Conservation (phyloP, 2,888 invertebrate genomes). For the Hedya salicella region DNA sequence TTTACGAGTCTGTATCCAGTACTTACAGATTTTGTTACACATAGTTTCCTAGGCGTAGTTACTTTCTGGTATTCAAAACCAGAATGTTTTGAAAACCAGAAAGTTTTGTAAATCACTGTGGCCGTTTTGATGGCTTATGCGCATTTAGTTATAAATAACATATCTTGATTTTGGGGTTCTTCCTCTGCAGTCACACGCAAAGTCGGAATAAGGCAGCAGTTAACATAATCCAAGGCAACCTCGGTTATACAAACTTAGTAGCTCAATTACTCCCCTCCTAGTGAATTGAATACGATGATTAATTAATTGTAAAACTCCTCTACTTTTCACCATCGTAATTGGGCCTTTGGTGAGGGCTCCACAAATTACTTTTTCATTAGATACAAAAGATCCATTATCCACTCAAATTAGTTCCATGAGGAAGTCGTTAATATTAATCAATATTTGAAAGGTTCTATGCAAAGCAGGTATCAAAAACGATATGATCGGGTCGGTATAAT, state of each 20-base stretch:
- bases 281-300: slow-evolving; percentile 58
- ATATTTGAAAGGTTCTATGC: slow-evolving; percentile 68
- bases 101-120: no score
- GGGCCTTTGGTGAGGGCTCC: slow-evolving; percentile 58
- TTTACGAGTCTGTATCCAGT: no score
- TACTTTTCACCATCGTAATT: slow-evolving; percentile 72
- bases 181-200: neutral
- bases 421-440: slow-evolving; percentile 83
- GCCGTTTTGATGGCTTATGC: no score
- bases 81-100: no score
- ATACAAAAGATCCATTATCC: slow-evolving; percentile 81
- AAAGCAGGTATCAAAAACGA: slow-evolving; percentile 37
- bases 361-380: slow-evolving; percentile 79
- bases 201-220: neutral
- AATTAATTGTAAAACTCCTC: slow-evolving; percentile 66
- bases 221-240: slow-evolving; percentile 43
- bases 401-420: slow-evolving; percentile 78
- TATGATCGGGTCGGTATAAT: slow-evolving; percentile 19
- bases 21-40: no score
- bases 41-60: no score
- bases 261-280: slow-evolving; percentile 54
- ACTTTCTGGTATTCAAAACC: no score
- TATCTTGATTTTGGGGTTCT: no score
- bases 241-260: slow-evolving; percentile 46
- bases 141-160: no score